These are phyloP conservation scores for Tupiocoris notatus DNA, from an alignment of 2,888 invertebrate species.

Conservation along the genomic window DNA sequence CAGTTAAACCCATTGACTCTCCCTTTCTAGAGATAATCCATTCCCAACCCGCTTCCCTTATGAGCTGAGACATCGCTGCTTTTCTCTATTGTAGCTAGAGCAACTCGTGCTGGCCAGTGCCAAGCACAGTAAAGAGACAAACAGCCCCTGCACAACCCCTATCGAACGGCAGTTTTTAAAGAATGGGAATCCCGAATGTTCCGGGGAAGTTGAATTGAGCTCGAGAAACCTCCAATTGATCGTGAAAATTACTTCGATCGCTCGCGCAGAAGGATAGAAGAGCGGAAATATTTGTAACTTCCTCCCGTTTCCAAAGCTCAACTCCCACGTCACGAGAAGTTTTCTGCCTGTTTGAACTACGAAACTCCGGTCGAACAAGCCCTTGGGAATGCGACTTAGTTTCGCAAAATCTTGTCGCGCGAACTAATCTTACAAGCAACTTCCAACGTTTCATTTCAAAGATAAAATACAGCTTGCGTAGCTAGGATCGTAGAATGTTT, in stretches of 20 bases:
- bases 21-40: not conserved
- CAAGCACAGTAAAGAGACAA: not conserved
- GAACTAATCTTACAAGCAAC: too few species aligned
- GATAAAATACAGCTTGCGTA: too few species aligned
- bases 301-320: not conserved
- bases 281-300: not conserved
- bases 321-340: not conserved
- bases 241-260: not conserved
- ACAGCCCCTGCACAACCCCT: not conserved
- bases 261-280: too few species aligned
- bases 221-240: not conserved
- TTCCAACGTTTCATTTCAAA: too few species aligned
- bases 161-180: not conserved
- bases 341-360: not conserved
- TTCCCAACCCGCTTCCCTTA: not conserved
- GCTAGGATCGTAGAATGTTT: too few species aligned
- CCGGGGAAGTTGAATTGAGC: not conserved
- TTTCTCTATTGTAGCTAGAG: not conserved
- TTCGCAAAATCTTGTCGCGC: too few species aligned
- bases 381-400: not conserved
- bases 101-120: not conserved
- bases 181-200: not conserved
- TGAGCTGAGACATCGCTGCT: not conserved
- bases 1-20: not conserved
- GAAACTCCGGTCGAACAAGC: not conserved